Conservation (phyloP, 2,113 vertebrate species). For the Marmota monax region DNA sequence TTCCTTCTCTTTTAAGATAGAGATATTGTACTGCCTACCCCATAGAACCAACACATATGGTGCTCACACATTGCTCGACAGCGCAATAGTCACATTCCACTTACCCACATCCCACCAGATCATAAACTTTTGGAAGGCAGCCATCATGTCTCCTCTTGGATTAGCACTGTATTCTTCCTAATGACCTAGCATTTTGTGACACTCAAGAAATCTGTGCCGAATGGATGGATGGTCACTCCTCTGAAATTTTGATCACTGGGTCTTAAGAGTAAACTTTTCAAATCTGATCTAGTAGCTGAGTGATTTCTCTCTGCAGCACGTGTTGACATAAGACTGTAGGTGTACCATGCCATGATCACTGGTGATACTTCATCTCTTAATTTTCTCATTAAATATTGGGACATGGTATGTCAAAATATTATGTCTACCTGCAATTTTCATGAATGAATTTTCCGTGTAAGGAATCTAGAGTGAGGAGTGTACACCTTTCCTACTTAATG, state of each 20-base stretch:
- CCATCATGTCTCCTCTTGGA: background rate
- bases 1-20: background rate
- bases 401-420: background rate
- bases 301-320: rapidly evolving
- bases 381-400: background rate
- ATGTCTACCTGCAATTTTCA: background rate
- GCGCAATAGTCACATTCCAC: background rate
- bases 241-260: background rate
- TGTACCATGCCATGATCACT: rapidly evolving
- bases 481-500: background rate
- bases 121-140: background rate
- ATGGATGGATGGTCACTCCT: background rate
- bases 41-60: rapidly evolving
- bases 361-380: rapidly evolving
- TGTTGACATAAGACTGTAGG: rapidly evolving
- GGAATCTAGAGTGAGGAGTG: background rate
- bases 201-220: background rate
- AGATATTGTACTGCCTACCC: background rate
- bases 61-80: background rate
- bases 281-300: too few relatives aligned
- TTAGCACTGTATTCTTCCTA: background rate
- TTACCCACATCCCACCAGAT: background rate
- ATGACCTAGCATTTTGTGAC: background rate
- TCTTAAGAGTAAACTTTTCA: background rate
- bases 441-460: background rate